Evolutionary conservation across 2,888 invertebrate species (phyloP), one percentile per base, ranked within the genome.

Genomic region (Eristalis pertinax): DNA sequence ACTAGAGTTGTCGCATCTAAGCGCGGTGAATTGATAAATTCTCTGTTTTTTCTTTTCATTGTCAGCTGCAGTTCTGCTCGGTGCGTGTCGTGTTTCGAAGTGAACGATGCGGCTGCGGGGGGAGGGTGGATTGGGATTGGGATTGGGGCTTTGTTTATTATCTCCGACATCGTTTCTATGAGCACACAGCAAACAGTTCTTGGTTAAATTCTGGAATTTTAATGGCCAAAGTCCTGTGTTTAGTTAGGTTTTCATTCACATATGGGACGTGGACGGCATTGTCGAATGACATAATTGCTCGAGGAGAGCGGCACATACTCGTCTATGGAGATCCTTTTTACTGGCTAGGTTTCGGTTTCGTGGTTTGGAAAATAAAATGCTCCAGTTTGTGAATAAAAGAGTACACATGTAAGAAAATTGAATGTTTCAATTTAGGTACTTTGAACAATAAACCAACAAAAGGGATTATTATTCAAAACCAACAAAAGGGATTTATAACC

Each of bases 71-170:
- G 24, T 60, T 24, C 26, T 60, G 60, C 13, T 24, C 26, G 15
- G 60, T 24, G 60, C 15, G 60, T 26, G 13, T 26, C 24, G 13
- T 60, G 24, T 24, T 24, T 26, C 10, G 24, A 5, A 60, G 60
- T 60, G 60, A 4, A 3, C 60, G 1, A 11, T 15, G 26, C 10
- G 60, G 13, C 4, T 3, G 24, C 15, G 11, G 3, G 60, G 60
- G 13, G 26, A 2, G 26, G 26, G n/a, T 60, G 26, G 62, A 22
- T 43, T 67, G 73, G 32, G 43, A 35, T 56, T 80, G 26, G 26
- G 62, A 22, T 43, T 67, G 73, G 32, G 43, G 43, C 62, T 80
- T 43, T 73, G 72, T 68, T 68, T 68, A 63, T 67, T 35, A 29
- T 32, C n/a, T 19, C 22, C 24, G 65, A 35, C 22, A 65, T 38